phyloP scores from a whole-genome alignment of 2,797 vertebrate genomes.

The Meriones psammophilus region DNA sequence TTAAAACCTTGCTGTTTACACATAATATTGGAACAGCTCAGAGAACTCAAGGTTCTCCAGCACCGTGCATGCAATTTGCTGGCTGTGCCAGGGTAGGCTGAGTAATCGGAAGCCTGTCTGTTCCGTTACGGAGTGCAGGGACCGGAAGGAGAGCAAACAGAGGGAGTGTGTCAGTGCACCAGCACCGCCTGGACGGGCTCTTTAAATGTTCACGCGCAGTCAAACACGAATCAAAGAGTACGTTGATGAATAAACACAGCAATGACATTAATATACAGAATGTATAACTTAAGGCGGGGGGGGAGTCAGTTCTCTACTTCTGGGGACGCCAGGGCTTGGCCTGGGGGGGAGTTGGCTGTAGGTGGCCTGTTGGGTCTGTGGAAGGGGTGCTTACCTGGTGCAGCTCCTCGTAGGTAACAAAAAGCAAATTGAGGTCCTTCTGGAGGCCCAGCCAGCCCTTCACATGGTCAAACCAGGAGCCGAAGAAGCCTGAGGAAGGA shows the following conservation, averaged over 20 bases:
- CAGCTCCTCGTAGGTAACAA: constrained; percentile 93
- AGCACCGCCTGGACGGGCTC: neutral
- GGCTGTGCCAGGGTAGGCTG: neutral
- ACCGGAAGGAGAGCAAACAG: neutral
- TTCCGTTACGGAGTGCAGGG: neutral
- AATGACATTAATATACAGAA: neutral
- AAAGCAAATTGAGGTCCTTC: constrained; percentile 88
- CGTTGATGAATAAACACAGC: neutral
- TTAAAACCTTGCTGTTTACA: neutral
- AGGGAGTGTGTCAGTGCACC: neutral
- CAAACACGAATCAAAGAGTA: neutral
- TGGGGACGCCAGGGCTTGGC: neutral
- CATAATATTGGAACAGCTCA: neutral
- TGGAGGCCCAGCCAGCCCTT: constrained; percentile 92
- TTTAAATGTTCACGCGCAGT: neutral
- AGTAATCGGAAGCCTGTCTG: neutral
- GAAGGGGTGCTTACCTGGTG: constrained; percentile 86
- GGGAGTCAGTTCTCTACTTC: neutral
- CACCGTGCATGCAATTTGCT: neutral
- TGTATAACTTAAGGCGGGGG: neutral
- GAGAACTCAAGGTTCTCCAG: constrained; percentile 37
- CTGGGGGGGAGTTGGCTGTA: neutral
- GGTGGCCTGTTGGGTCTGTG: neutral
- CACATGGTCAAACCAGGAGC: constrained; percentile 95
- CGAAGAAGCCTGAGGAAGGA: constrained; percentile 89